phyloP scores from a whole-genome alignment of 2,797 vertebrate genomes.

The Rhabdophis nuchalis region DNA sequence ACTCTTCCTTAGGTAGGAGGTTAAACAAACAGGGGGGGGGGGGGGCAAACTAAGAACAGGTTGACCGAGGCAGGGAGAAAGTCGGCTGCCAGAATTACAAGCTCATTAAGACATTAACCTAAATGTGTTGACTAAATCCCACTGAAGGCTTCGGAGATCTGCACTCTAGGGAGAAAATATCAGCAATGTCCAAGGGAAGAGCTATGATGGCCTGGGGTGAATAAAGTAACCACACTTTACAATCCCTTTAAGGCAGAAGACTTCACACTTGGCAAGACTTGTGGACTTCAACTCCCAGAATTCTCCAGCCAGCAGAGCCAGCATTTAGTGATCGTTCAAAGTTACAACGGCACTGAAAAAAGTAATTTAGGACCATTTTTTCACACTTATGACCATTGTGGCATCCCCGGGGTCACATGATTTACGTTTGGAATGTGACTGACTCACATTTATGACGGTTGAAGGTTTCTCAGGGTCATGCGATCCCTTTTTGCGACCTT shows the following conservation, averaged over 20 bases:
- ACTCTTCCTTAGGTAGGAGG: neutral
- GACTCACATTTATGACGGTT: too few species aligned
- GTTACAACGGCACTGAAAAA: too few species aligned
- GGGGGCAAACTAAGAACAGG: neutral
- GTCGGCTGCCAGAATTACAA: neutral
- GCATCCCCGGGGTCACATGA: too few species aligned
- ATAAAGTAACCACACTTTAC: neutral
- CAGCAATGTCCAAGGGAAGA: neutral
- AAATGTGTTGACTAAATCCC: neutral
- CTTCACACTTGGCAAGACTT: neutral
- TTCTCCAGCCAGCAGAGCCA: too few species aligned
- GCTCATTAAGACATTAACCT: neutral
- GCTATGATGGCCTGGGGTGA: too few species aligned
- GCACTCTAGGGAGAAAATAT: neutral
- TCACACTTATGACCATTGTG: too few species aligned
- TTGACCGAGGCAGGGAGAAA: neutral
- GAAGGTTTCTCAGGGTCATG: too few species aligned
- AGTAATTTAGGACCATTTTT: too few species aligned
- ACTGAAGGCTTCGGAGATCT: neutral
- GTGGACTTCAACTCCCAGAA: neutral
- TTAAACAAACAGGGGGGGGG: neutral
- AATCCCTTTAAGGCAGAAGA: neutral
- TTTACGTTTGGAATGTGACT: too few species aligned
- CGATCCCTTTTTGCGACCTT: too few species aligned
- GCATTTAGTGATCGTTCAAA: too few species aligned